Evolutionary conservation across 2,113 vertebrate genomes (phyloP).

Genomic region (Typhlomys cinereus): DNA sequence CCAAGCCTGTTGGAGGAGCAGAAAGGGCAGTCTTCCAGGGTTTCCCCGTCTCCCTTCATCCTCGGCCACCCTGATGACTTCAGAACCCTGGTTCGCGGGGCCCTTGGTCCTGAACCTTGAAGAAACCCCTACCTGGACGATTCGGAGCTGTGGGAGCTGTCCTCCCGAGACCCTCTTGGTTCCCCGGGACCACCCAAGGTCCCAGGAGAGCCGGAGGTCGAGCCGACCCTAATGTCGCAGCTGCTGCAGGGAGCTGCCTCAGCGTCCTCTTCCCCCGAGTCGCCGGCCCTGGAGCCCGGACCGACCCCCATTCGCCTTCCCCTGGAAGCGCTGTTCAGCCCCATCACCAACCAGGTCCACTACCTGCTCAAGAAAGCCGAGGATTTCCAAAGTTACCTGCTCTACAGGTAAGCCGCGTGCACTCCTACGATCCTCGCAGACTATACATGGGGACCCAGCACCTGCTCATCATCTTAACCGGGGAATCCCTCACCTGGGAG

Average conservation of each 20-base stretch:
- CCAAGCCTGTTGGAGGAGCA: constrained; percentile 7
- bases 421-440: too few relatives aligned
- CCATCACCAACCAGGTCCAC: constrained; percentile 83
- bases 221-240: neutral
- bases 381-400: constrained; percentile 81
- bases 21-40: too few relatives aligned
- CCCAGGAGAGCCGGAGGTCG: neutral
- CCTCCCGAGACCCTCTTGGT: constrained; percentile 38
- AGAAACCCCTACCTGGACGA: constrained; percentile 24
- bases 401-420: constrained; percentile 85
- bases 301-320: neutral
- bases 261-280: neutral
- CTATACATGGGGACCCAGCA: too few relatives aligned
- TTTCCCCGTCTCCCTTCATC: too few relatives aligned
- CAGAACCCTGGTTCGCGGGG: constrained; percentile 59
- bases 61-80: constrained; percentile 34
- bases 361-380: constrained; percentile 86
- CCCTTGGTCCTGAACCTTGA: neutral
- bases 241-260: neutral
- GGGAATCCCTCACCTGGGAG: too few relatives aligned
- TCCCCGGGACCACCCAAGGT: neutral
- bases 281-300: neutral
- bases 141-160: neutral
- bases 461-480: too few relatives aligned
- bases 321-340: constrained; percentile 79